Evolutionary conservation across 2,797 vertebrate species (phyloP).

Genomic region (Myotis vivesi): DNA sequence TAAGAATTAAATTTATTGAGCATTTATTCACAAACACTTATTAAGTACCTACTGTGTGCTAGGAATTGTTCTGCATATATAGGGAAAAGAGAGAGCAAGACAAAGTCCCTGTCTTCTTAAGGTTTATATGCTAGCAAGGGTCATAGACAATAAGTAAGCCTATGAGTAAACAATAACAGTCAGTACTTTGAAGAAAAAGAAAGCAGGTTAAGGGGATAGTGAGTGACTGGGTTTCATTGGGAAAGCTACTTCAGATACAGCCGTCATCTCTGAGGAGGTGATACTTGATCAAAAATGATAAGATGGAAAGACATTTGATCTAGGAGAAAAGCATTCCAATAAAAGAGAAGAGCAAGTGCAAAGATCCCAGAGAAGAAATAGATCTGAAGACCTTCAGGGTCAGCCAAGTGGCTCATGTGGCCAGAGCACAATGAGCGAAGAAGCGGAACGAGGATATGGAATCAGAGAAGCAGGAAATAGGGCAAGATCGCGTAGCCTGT

Average conservation of each 20-base stretch:
- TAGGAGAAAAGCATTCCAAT: not conserved
- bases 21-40: not conserved
- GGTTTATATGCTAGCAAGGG: not conserved
- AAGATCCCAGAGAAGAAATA: not conserved
- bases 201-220: not conserved
- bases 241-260: not conserved
- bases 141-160: not conserved
- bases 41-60: not conserved
- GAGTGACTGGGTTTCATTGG: not conserved
- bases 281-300: not conserved
- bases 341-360: not conserved
- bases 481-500: fast-evolving
- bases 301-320: not conserved
- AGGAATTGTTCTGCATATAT: not conserved
- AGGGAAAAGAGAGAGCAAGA: not conserved
- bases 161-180: not conserved
- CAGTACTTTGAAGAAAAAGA: not conserved
- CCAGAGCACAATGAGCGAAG: not conserved
- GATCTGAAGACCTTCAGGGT: not conserved
- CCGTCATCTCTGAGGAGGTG: not conserved
- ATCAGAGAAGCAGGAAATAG: not conserved
- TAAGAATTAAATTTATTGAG: not conserved
- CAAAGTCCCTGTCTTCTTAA: not conserved
- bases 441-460: not conserved
- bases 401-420: not conserved